These are phyloP conservation scores for Chrysogorgia sp. DNA, from an alignment of 92 coral and sea anemone genomes.

Conservation along the genomic window DNA sequence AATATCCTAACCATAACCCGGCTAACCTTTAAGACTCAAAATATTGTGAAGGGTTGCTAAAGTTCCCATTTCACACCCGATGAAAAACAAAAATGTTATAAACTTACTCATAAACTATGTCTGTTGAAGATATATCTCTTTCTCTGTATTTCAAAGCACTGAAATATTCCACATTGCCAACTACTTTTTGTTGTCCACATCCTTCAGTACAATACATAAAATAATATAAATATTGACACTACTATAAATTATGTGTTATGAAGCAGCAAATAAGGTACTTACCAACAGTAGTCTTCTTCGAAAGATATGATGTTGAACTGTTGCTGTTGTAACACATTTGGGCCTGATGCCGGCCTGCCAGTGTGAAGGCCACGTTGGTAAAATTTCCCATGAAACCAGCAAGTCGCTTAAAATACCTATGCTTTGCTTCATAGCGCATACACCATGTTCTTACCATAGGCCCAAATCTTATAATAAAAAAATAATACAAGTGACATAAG, in stretches of 20 bases:
- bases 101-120: slow-evolving; percentile 57
- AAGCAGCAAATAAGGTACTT: neutral
- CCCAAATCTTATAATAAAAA: slow-evolving; percentile 42
- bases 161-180: slow-evolving; percentile 54
- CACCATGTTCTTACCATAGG: slow-evolving; percentile 73
- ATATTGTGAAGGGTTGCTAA: too few relatives aligned
- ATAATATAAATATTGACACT: too few relatives aligned
- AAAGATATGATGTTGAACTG: neutral
- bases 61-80: too few relatives aligned
- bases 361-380: slow-evolving; percentile 57
- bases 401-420: slow-evolving; percentile 49
- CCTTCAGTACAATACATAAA: slow-evolving; percentile 30
- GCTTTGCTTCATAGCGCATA: slow-evolving; percentile 69
- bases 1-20: too few relatives aligned
- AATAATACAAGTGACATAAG: neutral
- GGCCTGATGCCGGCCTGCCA: slow-evolving; percentile 57
- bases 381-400: slow-evolving; percentile 57
- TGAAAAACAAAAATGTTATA: neutral
- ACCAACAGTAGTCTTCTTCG: neutral
- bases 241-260: neutral
- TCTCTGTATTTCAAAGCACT: slow-evolving; percentile 15
- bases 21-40: too few relatives aligned
- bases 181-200: slow-evolving; percentile 41
- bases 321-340: slow-evolving; percentile 27
- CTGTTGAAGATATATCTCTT: slow-evolving; percentile 34